phyloP scores from a whole-genome alignment of 2,888 invertebrate genomes.

The Lobophora halterata region DNA sequence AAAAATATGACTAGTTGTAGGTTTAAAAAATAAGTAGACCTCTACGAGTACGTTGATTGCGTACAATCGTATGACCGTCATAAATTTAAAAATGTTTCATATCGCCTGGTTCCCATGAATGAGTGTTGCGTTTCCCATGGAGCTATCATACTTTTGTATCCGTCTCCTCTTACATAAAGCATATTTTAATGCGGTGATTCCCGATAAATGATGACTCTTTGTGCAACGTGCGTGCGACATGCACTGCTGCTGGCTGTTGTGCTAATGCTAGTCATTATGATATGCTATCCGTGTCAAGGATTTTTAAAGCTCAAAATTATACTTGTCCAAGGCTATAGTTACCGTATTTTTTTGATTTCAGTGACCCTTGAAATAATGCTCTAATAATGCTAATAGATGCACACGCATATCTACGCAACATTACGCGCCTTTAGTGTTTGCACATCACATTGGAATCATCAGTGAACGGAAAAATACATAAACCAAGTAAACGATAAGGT shows the following conservation, averaged over 20 bases:
- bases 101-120: conserved; percentile 59
- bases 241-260: conserved; percentile 20
- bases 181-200: conserved; percentile 41
- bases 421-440: conserved; percentile 66
- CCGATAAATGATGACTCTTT: conserved; percentile 51
- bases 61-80: conserved; percentile 37
- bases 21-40: conserved; percentile 33
- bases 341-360: background rate
- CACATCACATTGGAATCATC: conserved; percentile 60
- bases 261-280: conserved; percentile 26
- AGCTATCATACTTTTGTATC: conserved; percentile 52
- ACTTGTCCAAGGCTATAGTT: background rate
- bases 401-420: conserved; percentile 45
- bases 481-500: too few species aligned
- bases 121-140: conserved; percentile 55
- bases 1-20: conserved; percentile 38
- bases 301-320: conserved; percentile 15
- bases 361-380: conserved; percentile 3
- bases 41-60: conserved; percentile 36
- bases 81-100: conserved; percentile 38
- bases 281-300: conserved; percentile 31
- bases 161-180: conserved; percentile 40
- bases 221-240: conserved; percentile 35
- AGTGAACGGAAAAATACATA: conserved; percentile 37
- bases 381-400: conserved; percentile 15